These are phyloP conservation scores for Daubentonia madagascariensis DNA, from an alignment of 2,113 vertebrate genomes.

Conservation along the genomic window DNA sequence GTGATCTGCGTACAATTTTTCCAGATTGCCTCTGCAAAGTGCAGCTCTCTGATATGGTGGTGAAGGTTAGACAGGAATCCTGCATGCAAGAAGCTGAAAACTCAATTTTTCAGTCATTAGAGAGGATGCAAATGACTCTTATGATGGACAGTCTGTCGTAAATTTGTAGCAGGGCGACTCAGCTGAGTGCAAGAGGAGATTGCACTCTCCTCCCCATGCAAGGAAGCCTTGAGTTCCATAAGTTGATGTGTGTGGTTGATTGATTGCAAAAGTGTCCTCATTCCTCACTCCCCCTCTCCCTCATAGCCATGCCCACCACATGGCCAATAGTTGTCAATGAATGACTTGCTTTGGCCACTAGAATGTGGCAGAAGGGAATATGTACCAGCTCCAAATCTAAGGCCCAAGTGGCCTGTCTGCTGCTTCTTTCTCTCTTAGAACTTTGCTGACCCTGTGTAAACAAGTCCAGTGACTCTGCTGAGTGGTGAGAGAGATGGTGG, in stretches of 20 bases:
- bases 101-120: neutral
- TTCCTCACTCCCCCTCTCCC: neutral
- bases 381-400: neutral
- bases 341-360: neutral
- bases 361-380: neutral
- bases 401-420: neutral
- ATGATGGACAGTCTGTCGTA: neutral
- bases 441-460: neutral
- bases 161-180: neutral
- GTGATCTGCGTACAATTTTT: neutral
- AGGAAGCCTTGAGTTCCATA: neutral
- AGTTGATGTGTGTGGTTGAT: neutral
- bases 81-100: neutral
- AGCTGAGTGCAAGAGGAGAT: neutral
- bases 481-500: neutral
- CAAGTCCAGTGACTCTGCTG: neutral
- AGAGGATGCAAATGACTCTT: neutral
- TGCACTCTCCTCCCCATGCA: neutral
- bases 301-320: accelerated
- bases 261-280: neutral
- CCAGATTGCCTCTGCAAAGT: neutral
- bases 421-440: neutral
- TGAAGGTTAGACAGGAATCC: neutral
- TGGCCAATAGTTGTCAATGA: neutral
- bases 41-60: neutral